phyloP scores from a whole-genome alignment of 2,113 vertebrate species.

The Pygoscelis antarcticus region DNA sequence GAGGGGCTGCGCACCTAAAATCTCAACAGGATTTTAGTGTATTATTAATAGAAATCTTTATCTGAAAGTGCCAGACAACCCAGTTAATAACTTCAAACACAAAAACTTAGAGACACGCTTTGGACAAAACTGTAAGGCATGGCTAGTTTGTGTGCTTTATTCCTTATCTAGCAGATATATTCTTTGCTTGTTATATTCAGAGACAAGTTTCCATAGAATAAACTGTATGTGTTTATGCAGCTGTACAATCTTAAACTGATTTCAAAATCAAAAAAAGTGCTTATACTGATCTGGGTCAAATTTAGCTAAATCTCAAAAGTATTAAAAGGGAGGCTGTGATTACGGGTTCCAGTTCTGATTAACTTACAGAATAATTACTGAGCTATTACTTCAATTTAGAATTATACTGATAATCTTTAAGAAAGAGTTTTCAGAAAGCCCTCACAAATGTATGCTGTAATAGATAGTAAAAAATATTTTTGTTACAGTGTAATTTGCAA shows the following conservation, averaged over 20 bases:
- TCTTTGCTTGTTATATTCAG: not conserved
- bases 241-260: not conserved
- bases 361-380: not conserved
- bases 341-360: not conserved
- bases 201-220: not conserved
- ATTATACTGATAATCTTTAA: not conserved
- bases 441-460: not conserved
- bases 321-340: not conserved
- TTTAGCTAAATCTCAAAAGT: not conserved
- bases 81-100: not conserved
- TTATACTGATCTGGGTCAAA: not conserved
- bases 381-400: not conserved
- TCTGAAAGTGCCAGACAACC: not conserved
- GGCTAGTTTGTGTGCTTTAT: not conserved
- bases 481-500: not conserved
- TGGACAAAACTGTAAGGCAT: not conserved
- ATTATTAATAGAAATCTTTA: not conserved
- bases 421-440: not conserved
- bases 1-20: not conserved
- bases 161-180: not conserved
- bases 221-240: not conserved
- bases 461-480: not conserved
- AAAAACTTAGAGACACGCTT: not conserved
- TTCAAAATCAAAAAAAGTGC: not conserved
- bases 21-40: not conserved